Evolutionary conservation across 2,113 vertebrate species (phyloP).

Genomic region (Eublepharis macularius): DNA sequence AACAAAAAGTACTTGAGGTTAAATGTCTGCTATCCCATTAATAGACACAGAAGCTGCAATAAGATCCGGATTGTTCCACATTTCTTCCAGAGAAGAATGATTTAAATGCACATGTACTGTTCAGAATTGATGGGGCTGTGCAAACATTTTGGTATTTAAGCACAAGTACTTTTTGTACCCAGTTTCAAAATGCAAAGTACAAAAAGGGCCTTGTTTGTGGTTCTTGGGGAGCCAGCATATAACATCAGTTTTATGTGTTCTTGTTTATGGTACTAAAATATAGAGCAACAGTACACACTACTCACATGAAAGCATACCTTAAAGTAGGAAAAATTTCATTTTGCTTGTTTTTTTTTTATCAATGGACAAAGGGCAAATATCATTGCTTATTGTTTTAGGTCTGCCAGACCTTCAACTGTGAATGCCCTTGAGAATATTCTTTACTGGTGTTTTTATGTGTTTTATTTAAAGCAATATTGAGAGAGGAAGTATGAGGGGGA

Average conservation of each 20-base stretch:
- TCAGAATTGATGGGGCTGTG: not conserved
- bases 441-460: not conserved
- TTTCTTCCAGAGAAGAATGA: not conserved
- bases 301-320: not conserved
- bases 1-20: too few species aligned
- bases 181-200: not conserved
- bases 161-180: not conserved
- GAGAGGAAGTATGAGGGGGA: conserved; percentile 11
- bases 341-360: not conserved
- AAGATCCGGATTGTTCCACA: not conserved
- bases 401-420: not conserved
- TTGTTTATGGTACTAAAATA: not conserved
- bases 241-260: not conserved
- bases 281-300: too few species aligned
- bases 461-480: not conserved
- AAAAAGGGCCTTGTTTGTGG: not conserved
- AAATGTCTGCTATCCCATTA: not conserved
- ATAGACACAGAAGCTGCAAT: not conserved
- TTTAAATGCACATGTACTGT: not conserved
- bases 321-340: not conserved
- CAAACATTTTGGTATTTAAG: not conserved
- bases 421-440: not conserved
- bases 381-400: not conserved
- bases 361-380: not conserved
- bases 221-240: not conserved